A percentile compares a stretch with the other conserved stretches of the same genome.
These are phyloP conservation scores for Hycleus cichorii DNA, from an alignment of 1,140 invertebrate genomes.

Conservation along the genomic window DNA sequence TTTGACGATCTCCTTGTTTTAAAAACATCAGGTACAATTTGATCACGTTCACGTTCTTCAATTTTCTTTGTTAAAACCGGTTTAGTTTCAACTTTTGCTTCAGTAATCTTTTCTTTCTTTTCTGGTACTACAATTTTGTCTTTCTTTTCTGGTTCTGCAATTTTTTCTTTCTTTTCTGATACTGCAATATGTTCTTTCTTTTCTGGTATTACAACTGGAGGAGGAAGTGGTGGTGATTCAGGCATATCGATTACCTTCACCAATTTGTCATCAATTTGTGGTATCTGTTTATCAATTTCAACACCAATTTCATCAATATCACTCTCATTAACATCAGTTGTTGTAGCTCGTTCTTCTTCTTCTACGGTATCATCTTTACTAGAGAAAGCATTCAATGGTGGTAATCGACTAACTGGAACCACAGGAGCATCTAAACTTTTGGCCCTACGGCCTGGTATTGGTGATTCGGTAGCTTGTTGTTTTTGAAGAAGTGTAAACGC, in stretches of 20 bases:
- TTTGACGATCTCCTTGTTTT: slow-evolving; percentile 25
- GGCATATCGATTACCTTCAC: slow-evolving; percentile 6
- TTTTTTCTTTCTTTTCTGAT: too few species aligned
- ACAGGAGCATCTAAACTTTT: slow-evolving; percentile 78
- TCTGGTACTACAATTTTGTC: too few species aligned
- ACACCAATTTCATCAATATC: background rate
- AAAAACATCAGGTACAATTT: slow-evolving; percentile 52
- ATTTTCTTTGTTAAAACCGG: too few species aligned
- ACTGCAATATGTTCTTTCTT: background rate
- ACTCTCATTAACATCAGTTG: slow-evolving; percentile 4
- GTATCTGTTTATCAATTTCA: background rate
- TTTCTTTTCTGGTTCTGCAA: background rate
- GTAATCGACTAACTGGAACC: slow-evolving; percentile 66
- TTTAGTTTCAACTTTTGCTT: slow-evolving; percentile 15
- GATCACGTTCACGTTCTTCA: slow-evolving; percentile 39
- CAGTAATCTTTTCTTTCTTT: too few species aligned
- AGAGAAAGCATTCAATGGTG: slow-evolving; percentile 76
- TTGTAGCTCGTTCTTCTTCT: slow-evolving; percentile 46
- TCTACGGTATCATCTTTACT: slow-evolving; percentile 80
- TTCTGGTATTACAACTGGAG: background rate
- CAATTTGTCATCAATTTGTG: slow-evolving; percentile 1
- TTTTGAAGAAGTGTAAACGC: slow-evolving; percentile 62
- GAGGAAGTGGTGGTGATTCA: background rate
- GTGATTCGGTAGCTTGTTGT: slow-evolving; percentile 65
- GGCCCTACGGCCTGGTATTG: slow-evolving; percentile 62